Evolutionary conservation across 2,113 vertebrate species (phyloP).

Genomic region (Eonycteris spelaea): DNA sequence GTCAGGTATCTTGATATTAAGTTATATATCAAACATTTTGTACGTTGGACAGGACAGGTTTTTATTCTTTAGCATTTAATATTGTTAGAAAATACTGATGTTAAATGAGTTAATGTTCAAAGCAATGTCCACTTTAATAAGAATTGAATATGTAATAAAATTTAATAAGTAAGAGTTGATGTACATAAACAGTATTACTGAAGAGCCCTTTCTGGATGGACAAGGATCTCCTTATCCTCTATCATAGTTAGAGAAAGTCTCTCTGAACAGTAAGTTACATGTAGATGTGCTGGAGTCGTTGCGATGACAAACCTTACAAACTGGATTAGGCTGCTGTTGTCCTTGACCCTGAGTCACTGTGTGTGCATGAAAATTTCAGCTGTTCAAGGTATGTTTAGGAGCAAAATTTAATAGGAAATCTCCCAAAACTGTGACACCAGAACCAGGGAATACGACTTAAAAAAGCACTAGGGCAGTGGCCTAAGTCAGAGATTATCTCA

Average conservation of each 20-base stretch:
- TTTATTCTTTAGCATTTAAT: constrained; percentile 1
- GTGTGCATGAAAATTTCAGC: neutral
- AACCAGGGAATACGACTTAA: neutral
- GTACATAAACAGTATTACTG: neutral
- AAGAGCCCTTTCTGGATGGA: neutral
- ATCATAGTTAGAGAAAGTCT: neutral
- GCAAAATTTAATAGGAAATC: neutral
- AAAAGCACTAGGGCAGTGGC: neutral
- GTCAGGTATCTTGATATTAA: neutral
- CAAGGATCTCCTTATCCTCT: neutral
- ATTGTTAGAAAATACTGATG: neutral
- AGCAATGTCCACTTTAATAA: neutral
- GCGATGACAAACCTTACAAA: neutral
- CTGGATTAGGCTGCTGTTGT: neutral
- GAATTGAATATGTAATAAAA: neutral
- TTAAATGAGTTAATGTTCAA: neutral
- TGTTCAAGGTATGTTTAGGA: neutral
- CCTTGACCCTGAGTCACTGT: neutral
- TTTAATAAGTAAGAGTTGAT: neutral
- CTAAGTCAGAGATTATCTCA: neutral
- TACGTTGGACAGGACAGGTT: neutral
- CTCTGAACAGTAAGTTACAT: neutral
- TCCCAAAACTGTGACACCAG: neutral
- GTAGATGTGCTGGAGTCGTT: neutral
- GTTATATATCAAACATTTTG: neutral